These are phyloP conservation scores for Dryococelus australis DNA, from an alignment of 2,888 invertebrate species.

Conservation along the genomic window DNA sequence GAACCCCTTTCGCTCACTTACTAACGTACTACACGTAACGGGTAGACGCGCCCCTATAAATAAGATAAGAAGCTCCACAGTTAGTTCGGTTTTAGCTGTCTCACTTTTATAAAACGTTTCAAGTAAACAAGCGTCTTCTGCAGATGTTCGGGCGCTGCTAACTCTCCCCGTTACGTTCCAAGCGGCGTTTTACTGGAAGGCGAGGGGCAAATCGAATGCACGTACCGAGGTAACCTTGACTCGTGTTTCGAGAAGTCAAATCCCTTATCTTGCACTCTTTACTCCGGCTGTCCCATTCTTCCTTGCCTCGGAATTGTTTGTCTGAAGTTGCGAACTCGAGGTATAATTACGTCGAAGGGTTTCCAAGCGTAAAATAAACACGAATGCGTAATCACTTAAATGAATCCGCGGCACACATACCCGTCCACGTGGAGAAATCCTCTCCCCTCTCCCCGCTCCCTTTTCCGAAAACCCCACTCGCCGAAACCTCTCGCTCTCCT, in stretches of 20 bases:
- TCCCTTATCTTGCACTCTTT: neutral
- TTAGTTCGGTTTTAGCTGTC: no score
- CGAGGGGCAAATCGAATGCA: neutral
- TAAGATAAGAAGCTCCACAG: no score
- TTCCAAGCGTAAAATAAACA: constrained; percentile 28
- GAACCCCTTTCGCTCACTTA: no score
- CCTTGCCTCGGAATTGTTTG: neutral
- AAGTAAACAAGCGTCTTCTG: neutral
- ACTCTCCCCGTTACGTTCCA: neutral
- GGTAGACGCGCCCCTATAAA: no score
- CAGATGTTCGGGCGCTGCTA: neutral
- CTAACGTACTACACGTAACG: no score
- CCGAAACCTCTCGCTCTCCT: neutral
- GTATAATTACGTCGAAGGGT: constrained; percentile 17
- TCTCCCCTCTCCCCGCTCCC: neutral
- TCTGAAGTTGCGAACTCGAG: constrained; percentile 5
- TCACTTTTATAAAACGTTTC: neutral
- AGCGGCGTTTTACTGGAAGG: neutral
- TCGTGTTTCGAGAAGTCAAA: neutral
- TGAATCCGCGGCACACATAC: constrained; percentile 10
- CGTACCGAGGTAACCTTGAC: neutral
- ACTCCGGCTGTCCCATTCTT: neutral
- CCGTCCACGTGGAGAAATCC: neutral
- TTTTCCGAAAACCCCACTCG: neutral
- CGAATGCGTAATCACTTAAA: constrained; percentile 29